Percentiles rank a stretch among this genome's conserved stretches.
Conservation (phyloP, 2,888 invertebrate genomes). For the Hyposoter dolosus region DNA sequence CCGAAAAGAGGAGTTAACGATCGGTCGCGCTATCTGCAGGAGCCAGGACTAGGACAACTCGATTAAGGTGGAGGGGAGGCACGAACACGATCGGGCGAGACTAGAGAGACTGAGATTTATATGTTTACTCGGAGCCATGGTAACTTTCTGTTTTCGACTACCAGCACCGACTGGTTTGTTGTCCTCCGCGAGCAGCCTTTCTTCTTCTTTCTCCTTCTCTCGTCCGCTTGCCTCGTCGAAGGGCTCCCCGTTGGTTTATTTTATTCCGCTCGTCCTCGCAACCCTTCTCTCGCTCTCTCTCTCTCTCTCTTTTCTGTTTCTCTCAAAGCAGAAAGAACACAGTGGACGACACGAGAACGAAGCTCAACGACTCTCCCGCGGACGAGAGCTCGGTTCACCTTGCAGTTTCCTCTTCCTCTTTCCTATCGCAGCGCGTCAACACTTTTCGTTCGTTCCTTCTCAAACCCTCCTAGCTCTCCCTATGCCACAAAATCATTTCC, state of each 20-base stretch:
- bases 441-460: conserved; percentile 13
- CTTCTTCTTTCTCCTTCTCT: conserved; percentile 68
- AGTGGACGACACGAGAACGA: conserved; percentile 32
- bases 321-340: conserved; percentile 15
- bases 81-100: conserved; percentile 45
- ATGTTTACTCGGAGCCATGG: conserved; percentile 83
- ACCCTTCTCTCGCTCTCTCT: conserved; percentile 51
- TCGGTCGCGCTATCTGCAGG: background rate
- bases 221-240: conserved; percentile 18
- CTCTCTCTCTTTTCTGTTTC: conserved; percentile 62
- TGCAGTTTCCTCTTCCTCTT: conserved; percentile 26
- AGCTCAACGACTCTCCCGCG: conserved; percentile 14
- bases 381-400: conserved; percentile 32
- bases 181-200: background rate
- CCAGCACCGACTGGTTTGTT: background rate
- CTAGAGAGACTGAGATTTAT: conserved; percentile 79
- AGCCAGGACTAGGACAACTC: conserved; percentile 11
- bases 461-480: background rate
- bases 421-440: conserved; percentile 65
- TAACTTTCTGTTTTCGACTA: conserved; percentile 81
- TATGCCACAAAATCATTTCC: background rate
- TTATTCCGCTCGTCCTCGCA: conserved; percentile 44
- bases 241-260: conserved; percentile 30
- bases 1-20: conserved; percentile 18
- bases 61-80: conserved; percentile 38